Evolutionary conservation across 2,888 invertebrate species (phyloP), one percentile per base, ranked within the genome.

Genomic region (Julus scanicus): DNA sequence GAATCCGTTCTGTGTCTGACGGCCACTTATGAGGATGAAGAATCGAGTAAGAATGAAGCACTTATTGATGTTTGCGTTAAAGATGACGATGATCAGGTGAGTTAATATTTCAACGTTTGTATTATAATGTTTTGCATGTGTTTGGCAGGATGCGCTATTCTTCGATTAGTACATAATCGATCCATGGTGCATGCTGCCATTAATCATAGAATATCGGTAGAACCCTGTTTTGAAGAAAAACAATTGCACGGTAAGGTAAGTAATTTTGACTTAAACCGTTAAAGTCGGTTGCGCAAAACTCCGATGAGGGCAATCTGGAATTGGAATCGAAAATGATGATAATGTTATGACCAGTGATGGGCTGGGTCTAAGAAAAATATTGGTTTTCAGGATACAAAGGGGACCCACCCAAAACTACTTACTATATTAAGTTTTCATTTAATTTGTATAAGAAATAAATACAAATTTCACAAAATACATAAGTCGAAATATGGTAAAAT

Each of bases 11-110:
- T 85, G 83, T 88, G 88, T 88, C 85, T 88, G 53, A 85, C 88
- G 37, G 88, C 86, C 29, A 17, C 37, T 44, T 40, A 83, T 13
- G 88, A 86, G 63, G 88, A 88, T 29, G 88, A 88, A 17, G 88
- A 88, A 83, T 57, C 80, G 20, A 84, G 44, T 48, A 88, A 88
- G 39, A 88, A 88, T 63, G 88, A 88, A 85, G 88, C 49, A 5
- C 20, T 57, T 29, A 86, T 88, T 17, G 88, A 88, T 8, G n/a
- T 49, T 85, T 88, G 88, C 63, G 37, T 63, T 37, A 84, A 53
- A 49, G 88, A 63, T 29, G 88, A 88, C 49, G 88, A 88, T 29
- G 88, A 85, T 37, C 88, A 88, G 88, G 88, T 88, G 84, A 84
- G 88, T 71, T 71, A 9, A 71, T 20, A 71, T 71, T 71, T 71